phyloP scores from a whole-genome alignment of 2,797 vertebrate genomes.

The Sebastes cheni region DNA sequence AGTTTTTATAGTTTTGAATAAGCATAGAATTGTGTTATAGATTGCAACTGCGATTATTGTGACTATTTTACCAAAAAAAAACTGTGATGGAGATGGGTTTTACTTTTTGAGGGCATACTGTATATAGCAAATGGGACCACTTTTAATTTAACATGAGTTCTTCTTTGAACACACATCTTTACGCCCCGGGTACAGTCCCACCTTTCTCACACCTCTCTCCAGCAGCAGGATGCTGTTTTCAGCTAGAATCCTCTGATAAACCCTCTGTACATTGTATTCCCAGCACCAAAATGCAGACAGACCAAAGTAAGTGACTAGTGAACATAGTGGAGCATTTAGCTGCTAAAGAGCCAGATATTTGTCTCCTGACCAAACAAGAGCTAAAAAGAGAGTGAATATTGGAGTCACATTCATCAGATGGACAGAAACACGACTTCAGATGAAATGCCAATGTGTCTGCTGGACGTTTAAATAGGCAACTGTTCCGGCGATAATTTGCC shows the following conservation, averaged over 20 bases:
- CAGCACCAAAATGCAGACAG: not conserved
- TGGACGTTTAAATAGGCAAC: not conserved
- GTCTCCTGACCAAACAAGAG: not conserved
- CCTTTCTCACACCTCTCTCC: not conserved
- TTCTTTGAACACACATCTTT: not conserved
- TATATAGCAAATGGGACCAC: not conserved
- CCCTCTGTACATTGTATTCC: not conserved
- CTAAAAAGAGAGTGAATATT: not conserved
- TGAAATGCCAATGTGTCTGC: not conserved
- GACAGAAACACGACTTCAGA: not conserved
- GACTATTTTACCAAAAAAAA: not conserved
- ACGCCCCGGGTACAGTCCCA: accelerated
- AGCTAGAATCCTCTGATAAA: not conserved
- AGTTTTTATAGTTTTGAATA: too few relatives aligned
- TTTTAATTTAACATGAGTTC: not conserved
- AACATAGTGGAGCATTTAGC: not conserved
- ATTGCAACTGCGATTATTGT: not conserved
- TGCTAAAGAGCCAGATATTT: not conserved
- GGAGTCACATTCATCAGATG: not conserved
- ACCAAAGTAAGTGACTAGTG: not conserved
- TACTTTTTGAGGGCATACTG: not conserved
- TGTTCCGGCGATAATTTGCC: not conserved
- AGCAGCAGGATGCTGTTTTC: not conserved
- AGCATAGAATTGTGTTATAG: too few relatives aligned
- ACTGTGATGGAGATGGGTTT: not conserved